Percentiles rank a stretch among this genome's conserved stretches.
Evolutionary conservation across 2,797 vertebrate genomes (phyloP).

Genomic region (Tarsius wallacei): DNA sequence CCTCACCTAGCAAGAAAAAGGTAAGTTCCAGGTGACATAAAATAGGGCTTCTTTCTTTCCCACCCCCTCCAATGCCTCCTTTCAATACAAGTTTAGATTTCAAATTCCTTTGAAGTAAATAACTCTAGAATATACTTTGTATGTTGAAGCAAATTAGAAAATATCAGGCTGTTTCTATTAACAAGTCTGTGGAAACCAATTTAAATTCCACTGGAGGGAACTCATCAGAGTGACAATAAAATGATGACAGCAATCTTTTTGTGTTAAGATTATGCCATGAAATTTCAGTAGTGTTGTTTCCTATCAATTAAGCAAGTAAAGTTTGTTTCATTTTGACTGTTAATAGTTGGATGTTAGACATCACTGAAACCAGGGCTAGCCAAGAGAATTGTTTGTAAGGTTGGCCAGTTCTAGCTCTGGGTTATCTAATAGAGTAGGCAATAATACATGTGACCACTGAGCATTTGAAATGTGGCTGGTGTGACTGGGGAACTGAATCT

Average conservation of each 20-base stretch:
- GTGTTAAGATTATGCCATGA: neutral
- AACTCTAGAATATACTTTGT: neutral
- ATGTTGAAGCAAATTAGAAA: neutral
- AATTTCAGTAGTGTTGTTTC: neutral
- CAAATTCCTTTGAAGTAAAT: neutral
- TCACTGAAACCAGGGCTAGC: neutral
- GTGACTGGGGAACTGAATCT: neutral
- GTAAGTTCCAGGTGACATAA: neutral
- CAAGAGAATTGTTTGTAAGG: neutral
- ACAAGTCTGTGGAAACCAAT: neutral
- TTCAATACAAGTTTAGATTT: constrained; percentile 43
- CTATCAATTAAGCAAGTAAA: neutral
- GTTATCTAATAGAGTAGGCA: neutral
- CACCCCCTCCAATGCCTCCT: neutral
- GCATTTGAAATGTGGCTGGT: neutral
- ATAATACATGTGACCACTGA: neutral
- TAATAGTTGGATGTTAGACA: neutral
- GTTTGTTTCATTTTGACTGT: constrained; percentile 17
- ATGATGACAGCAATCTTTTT: neutral
- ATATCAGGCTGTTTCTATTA: neutral
- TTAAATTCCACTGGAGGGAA: neutral
- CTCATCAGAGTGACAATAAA: neutral
- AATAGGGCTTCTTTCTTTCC: neutral
- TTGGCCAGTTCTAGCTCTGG: neutral
- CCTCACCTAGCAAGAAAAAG: neutral